These are phyloP conservation scores for Tetramorium bicarinatum DNA, from an alignment of 2,888 invertebrate genomes.

Conservation along the genomic window DNA sequence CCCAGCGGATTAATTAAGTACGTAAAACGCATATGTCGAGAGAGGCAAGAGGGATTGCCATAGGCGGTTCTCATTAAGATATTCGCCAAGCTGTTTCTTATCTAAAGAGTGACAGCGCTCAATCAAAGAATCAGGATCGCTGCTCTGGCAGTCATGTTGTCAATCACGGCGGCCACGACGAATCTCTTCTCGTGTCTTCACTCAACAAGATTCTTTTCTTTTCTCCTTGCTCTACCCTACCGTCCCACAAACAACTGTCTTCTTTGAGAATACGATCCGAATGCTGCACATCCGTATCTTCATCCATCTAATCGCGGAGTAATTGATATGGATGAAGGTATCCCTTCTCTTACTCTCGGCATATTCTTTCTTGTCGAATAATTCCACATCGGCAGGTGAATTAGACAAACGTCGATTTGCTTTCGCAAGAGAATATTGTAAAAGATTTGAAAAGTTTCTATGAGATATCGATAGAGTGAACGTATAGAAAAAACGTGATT, in stretches of 20 bases:
- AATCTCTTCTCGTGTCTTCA: constrained; percentile 66
- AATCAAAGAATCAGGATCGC: constrained; percentile 84
- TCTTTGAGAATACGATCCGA: constrained; percentile 48
- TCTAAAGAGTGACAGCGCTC: constrained; percentile 85
- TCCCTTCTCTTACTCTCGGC: constrained; percentile 67
- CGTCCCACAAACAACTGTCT: constrained; percentile 52
- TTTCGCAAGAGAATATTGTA: neutral
- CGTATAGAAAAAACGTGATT: neutral
- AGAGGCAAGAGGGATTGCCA: constrained; percentile 49
- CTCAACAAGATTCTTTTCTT: constrained; percentile 64
- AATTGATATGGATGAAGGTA: constrained; percentile 86
- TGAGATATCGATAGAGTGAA: neutral
- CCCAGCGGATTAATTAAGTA: constrained; percentile 78
- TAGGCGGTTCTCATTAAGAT: constrained; percentile 84
- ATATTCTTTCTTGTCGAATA: constrained; percentile 45
- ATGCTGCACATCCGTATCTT: constrained; percentile 77
- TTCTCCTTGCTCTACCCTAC: constrained; percentile 51
- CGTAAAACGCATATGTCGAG: constrained; percentile 66
- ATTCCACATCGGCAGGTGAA: constrained; percentile 40
- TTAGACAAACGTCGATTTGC: constrained; percentile 54
- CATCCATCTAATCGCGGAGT: constrained; percentile 86
- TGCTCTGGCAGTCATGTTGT: constrained; percentile 82
- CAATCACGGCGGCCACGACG: constrained; percentile 81
- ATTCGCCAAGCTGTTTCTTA: constrained; percentile 83
- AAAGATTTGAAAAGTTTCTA: neutral